These are phyloP conservation scores for Spongilla lacustris DNA, from an alignment of 37 sponge, comb jelly and placozoan genomes.

Conservation along the genomic window DNA sequence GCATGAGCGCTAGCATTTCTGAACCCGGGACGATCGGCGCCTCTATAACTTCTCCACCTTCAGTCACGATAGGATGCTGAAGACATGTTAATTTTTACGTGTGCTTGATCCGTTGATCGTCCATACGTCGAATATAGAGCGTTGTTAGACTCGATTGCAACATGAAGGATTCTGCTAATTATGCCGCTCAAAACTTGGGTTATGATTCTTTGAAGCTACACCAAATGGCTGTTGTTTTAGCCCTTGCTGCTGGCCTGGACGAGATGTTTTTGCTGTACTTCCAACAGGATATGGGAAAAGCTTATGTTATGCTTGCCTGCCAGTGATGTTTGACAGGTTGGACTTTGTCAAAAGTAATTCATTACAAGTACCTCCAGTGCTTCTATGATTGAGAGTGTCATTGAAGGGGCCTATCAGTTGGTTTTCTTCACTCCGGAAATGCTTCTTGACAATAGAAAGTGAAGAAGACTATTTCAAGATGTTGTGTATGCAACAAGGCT, in stretches of 20 bases:
- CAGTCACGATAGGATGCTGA: neutral
- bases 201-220: neutral
- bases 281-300: conserved; percentile 4
- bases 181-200: neutral
- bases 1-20: neutral
- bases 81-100: neutral
- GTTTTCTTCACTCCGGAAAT: conserved; percentile 12
- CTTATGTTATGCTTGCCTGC: conserved; percentile 11
- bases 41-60: neutral
- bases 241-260: neutral
- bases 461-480: neutral
- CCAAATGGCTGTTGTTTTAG: neutral
- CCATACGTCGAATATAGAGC: neutral
- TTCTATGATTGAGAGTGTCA: neutral
- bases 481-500: neutral
- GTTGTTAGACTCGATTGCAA: neutral
- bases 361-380: neutral
- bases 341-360: neutral
- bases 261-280: neutral
- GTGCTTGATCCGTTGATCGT: neutral
- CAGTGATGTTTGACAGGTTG: conserved; percentile 9
- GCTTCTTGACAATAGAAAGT: neutral
- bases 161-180: neutral
- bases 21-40: neutral
- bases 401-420: neutral